A percentile compares a stretch with the other conserved stretches of the same genome.
Conservation (phyloP, 2,888 invertebrate species). For the Orthosia incerta region DNA sequence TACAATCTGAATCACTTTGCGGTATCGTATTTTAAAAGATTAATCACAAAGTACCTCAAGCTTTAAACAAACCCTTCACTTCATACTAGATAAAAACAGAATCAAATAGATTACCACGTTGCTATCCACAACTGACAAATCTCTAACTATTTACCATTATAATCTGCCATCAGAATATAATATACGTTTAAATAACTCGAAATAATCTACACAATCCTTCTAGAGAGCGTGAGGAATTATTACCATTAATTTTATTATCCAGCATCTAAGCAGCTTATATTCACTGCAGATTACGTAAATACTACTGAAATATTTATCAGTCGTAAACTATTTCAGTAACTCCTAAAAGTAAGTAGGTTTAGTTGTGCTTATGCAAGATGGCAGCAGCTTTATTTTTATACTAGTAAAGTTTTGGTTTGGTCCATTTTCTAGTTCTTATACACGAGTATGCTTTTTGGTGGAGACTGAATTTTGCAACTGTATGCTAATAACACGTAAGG, state of each 20-base stretch:
- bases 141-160: conserved; percentile 3
- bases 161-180: conserved; percentile 7
- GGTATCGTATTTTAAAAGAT: background rate
- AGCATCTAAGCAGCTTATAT: conserved; percentile 52
- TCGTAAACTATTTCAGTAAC: conserved; percentile 61
- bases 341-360: conserved; percentile 51
- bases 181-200: conserved; percentile 17
- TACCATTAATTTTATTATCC: conserved; percentile 59
- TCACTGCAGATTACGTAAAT: conserved; percentile 39
- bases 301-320: conserved; percentile 61
- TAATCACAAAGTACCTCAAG: background rate
- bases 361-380: conserved; percentile 38
- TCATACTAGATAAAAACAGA: background rate
- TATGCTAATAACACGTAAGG: background rate
- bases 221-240: conserved; percentile 42
- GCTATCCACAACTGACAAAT: background rate
- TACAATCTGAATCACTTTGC: background rate
- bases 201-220: conserved; percentile 33
- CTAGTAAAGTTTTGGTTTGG: conserved; percentile 19
- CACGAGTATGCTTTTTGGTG: conserved; percentile 31
- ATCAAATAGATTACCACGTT: conserved; percentile 5
- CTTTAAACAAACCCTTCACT: background rate
- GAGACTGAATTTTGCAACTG: background rate
- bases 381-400: conserved; percentile 36
- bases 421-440: conserved; percentile 12